Evolutionary conservation across 2,888 invertebrate genomes (phyloP).

Genomic region (Drosophila demipolita): DNA sequence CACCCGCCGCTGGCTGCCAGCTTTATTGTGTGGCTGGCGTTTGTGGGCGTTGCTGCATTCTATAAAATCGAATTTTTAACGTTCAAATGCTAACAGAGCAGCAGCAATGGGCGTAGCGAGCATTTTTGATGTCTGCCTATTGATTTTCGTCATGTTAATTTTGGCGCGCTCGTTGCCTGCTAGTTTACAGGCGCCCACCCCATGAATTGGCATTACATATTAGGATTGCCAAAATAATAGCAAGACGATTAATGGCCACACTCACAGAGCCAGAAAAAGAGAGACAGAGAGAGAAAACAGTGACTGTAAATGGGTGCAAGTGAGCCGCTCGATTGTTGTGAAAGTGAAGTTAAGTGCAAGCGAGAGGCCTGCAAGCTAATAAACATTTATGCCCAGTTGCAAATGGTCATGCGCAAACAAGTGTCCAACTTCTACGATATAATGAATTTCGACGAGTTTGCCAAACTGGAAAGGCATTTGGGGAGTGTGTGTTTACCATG

Average conservation of each 20-base stretch:
- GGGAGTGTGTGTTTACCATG: neutral
- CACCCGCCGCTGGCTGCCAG: conserved; percentile 25
- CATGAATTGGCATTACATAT: conserved; percentile 74
- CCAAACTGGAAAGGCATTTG: neutral
- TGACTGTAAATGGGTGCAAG: conserved; percentile 4
- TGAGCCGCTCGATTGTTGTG: conserved; percentile 4
- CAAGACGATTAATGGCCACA: conserved; percentile 72
- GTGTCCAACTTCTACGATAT: conserved; percentile 39
- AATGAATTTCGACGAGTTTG: conserved; percentile 24
- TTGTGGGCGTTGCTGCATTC: conserved; percentile 77
- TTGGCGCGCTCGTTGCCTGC: conserved; percentile 64
- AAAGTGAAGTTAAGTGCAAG: conserved; percentile 42
- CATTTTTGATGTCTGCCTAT: conserved; percentile 35
- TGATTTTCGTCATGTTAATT: conserved; percentile 68
- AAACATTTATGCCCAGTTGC: conserved; percentile 40
- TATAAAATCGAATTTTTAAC: conserved; percentile 83
- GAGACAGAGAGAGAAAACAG: conserved; percentile 8
- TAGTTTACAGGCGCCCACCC: conserved; percentile 81
- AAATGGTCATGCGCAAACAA: conserved; percentile 49
- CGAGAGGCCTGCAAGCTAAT: conserved; percentile 28
- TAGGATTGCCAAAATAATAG: conserved; percentile 81
- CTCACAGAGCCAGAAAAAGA: conserved; percentile 1
- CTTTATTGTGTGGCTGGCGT: conserved; percentile 23
- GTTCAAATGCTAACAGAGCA: conserved; percentile 80
- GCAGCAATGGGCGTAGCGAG: conserved; percentile 57